Base-by-base conservation (phyloP, 2,888 invertebrate genomes). In the Sericinus montela region DNA sequence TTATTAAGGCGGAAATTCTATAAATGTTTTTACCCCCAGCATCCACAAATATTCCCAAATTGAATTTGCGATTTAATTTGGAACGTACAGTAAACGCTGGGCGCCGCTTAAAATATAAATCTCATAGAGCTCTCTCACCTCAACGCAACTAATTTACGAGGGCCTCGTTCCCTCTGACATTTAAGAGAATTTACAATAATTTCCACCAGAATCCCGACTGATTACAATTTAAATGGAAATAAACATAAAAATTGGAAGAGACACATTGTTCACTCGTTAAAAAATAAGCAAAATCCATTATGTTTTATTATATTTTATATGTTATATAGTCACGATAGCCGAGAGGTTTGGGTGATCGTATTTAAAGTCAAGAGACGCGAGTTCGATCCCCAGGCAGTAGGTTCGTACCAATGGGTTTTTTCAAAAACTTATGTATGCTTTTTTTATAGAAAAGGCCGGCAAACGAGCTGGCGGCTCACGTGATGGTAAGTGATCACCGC, bases 161-260 rank as follows among this genome's bases (percentile, higher is more conserved):
- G 43, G 32, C 32, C 34, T 25, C 19, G 38, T 45, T 54, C 52
- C 52, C 55, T 56, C 56, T 60, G 63, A 53, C 57, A 62, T 60
- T 65, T 62, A 53, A 51, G 54, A 55, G 53, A 61, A 56, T 58
- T 58, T 54, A 44, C 53, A 53, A 59, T 59, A 51, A 58, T 60
- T 60, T 59, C 54, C 42, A 54, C 52, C 56, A 54, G 55, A 55
- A 54, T 50, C 52, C 52, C 50, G 30, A 49, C 51, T 57, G 54
- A 61, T 61, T 58, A 59, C 56, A 48, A 54, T 46, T 52, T 56
- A 45, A 53, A 43, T 34, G 38, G 19, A 34, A 47, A 37, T 37
- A 10, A 38, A 13, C 23, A 11, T 38, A 44, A 8, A 35, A 14
- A 19, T 19, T 38, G 25, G 45, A 51, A 19, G 11, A n/a, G 43